Evolutionary conservation across 2,797 vertebrate species (phyloP).

Genomic region (Cirrhinus mrigala): DNA sequence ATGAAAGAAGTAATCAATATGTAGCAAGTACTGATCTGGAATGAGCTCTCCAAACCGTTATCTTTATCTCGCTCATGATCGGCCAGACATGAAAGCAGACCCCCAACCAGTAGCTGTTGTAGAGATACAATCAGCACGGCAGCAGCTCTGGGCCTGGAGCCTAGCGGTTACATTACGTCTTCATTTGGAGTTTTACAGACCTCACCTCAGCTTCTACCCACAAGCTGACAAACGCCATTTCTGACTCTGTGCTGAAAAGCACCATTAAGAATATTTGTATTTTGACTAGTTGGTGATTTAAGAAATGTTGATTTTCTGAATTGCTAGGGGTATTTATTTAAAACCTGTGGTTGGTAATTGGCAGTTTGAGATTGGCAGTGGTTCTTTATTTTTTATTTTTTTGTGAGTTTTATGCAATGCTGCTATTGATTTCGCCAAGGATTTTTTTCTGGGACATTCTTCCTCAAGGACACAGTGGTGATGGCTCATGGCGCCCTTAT

Average conservation of each 20-base stretch:
- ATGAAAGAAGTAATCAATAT: slow-evolving; percentile 6
- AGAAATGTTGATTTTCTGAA: not conserved
- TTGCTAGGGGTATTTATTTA: not conserved
- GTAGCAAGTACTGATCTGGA: slow-evolving; percentile 17
- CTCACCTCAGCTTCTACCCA: slow-evolving; percentile 19
- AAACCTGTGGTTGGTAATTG: not conserved
- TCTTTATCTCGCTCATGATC: slow-evolving; percentile 18
- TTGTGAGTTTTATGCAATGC: not conserved
- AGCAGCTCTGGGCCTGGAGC: slow-evolving; percentile 30
- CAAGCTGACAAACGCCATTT: not conserved
- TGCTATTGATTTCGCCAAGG: not conserved
- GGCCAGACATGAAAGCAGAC: slow-evolving; percentile 36
- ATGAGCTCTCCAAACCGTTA: not conserved
- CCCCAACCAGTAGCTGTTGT: slow-evolving; percentile 10
- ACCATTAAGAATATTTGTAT: not conserved
- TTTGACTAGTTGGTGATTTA: not conserved
- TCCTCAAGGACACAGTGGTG: not conserved
- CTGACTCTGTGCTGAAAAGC: not conserved
- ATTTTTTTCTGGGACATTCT: not conserved
- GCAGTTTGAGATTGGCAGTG: not conserved
- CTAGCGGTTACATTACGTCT: slow-evolving; percentile 38
- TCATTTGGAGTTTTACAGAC: slow-evolving; percentile 14
- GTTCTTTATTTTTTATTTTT: not conserved
- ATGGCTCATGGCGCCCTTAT: not conserved
- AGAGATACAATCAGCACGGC: slow-evolving; percentile 19